Evolutionary conservation across 2,113 vertebrate species (phyloP), one percentile per base, ranked within the genome.

Genomic region (Larimichthys crocea): DNA sequence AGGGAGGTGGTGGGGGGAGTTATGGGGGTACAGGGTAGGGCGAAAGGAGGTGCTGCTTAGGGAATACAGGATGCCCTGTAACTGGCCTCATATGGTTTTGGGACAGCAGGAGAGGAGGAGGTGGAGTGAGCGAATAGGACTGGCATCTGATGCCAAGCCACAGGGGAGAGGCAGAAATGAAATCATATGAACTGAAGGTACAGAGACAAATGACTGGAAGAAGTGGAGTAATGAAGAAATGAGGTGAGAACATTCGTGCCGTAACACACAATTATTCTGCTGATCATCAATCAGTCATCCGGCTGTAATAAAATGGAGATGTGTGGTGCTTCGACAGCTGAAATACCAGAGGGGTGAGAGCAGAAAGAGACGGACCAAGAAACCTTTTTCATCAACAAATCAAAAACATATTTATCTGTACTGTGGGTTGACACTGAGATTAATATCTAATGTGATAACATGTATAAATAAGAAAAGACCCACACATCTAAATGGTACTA

Each of bases 61-160:
- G 63, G 69, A 84, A 75, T 73, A 82, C 72, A 60, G 19, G 16
- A 55, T 63, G 73, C 49, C 42, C 71, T 60, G 59, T 68, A 61
- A 73, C n/a, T 75, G 84, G 46, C 80, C 78, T 83, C 83, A 88
- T 84, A 74, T 88, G 80, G 83, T 80, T 24, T 66, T 55, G 24
- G 75, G 66, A 76, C 42, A 69, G 52, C 4, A 9, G 59, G 24
- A 61, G 12, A 29, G 62, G 68, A 64, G 74, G 66, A 67, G 56
- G 49, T 17, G 69, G 55, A 73, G 42, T 40, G 35, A 81, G 53
- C 3, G 2, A 50, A 76, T 1, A 10, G 22, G 44, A 50, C 46
- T 31, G 64, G 46, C 46, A 67, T 67, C 46, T 50, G 24, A 50
- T 50, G 46, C 46, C 42, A 65, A 48, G 42, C 46, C 55, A 71